These are phyloP conservation scores for Parauchenoglanis ngamensis DNA, from an alignment of 2,797 vertebrate species.

Conservation along the genomic window DNA sequence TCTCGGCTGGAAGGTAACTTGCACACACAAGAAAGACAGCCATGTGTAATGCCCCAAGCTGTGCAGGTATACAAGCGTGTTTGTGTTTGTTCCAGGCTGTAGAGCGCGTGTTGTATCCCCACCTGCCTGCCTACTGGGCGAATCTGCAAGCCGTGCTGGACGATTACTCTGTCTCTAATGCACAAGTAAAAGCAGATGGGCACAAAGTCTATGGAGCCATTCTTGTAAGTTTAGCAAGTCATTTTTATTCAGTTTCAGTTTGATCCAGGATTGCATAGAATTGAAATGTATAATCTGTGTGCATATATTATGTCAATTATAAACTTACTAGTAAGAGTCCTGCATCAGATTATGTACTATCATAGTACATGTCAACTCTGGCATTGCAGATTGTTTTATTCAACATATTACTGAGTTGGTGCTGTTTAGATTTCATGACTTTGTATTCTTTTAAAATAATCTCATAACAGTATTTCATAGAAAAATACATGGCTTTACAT, in stretches of 20 bases:
- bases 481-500: background rate
- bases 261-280: background rate
- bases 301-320: background rate
- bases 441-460: background rate
- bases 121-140: conserved; percentile 90
- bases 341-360: background rate
- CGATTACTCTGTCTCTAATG: conserved; percentile 91
- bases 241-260: background rate
- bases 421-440: background rate
- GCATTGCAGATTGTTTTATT: background rate
- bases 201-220: conserved; percentile 96
- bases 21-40: background rate
- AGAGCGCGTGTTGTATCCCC: conserved; percentile 88
- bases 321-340: background rate
- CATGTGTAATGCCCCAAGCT: background rate
- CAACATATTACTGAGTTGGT: background rate
- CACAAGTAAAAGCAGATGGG: conserved; percentile 93
- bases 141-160: conserved; percentile 91
- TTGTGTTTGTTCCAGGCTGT: conserved; percentile 78
- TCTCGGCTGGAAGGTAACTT: conserved; percentile 88
- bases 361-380: background rate
- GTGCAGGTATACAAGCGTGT: background rate
- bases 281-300: background rate
- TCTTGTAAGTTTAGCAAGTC: conserved; percentile 75
- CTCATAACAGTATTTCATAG: background rate